Percentiles rank a stretch among this genome's conserved stretches.
phyloP scores from a whole-genome alignment of 2,797 vertebrate genomes.

The Danionella dracula region DNA sequence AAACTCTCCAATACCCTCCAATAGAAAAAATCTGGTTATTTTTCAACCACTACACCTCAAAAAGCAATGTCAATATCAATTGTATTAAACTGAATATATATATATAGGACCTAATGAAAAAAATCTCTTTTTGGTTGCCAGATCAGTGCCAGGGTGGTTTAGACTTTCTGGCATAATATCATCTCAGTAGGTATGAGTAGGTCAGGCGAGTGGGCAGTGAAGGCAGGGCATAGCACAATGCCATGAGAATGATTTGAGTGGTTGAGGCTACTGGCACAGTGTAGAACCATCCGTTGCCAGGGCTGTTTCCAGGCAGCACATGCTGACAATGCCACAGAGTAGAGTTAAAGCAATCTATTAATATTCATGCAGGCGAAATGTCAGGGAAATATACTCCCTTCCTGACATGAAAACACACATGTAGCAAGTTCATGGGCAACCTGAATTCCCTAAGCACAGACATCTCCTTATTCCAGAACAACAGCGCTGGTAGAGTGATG shows the following conservation, averaged over 20 bases:
- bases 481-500: background rate
- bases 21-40: conserved; percentile 42
- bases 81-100: no score
- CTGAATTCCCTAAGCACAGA: background rate
- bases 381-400: conserved; percentile 41
- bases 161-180: conserved; percentile 28
- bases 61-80: no score
- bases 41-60: background rate
- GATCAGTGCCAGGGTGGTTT: background rate
- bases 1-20: conserved; percentile 49
- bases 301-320: conserved; percentile 38
- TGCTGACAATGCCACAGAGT: conserved; percentile 36
- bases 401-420: background rate
- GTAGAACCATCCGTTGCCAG: conserved; percentile 47
- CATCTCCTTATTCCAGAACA: background rate
- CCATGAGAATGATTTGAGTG: conserved; percentile 49
- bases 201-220: conserved; percentile 27
- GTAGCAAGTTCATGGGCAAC: background rate
- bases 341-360: conserved; percentile 47
- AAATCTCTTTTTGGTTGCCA: conserved; percentile 16
- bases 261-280: conserved; percentile 49
- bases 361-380: conserved; percentile 53
- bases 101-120: no score
- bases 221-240: conserved; percentile 34
- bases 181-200: conserved; percentile 36